These are phyloP conservation scores for Cataglyphis livida DNA, from an alignment of 2,888 invertebrate species.

Conservation along the genomic window DNA sequence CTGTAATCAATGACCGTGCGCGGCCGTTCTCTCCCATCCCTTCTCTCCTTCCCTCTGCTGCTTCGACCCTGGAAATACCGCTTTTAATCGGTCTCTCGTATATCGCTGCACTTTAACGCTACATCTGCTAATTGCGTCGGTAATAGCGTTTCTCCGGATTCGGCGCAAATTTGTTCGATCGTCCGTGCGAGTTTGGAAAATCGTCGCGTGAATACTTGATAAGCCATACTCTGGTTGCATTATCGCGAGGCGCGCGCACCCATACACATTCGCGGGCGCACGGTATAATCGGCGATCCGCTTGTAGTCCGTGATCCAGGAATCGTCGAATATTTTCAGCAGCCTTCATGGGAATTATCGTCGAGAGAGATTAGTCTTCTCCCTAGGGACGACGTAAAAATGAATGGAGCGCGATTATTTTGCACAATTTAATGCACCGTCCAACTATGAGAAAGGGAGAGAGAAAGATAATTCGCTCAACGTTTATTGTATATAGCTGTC, in stretches of 20 bases:
- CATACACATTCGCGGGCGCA: too few relatives aligned
- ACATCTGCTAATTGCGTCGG: conserved; percentile 50
- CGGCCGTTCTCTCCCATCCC: conserved; percentile 4
- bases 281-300: conserved; percentile 46
- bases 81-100: conserved; percentile 58
- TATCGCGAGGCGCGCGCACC: conserved; percentile 6
- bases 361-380: conserved; percentile 36
- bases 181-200: conserved; percentile 55
- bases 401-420: conserved; percentile 29
- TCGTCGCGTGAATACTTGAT: conserved; percentile 57
- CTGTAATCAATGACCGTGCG: conserved; percentile 40
- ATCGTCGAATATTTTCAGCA: conserved; percentile 40
- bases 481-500: conserved; percentile 19
- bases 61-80: conserved; percentile 28
- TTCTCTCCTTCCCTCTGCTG: background rate
- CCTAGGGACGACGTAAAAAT: background rate
- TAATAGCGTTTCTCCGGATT: conserved; percentile 55
- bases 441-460: background rate
- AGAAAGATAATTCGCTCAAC: background rate
- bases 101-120: conserved; percentile 56
- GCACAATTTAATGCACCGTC: conserved; percentile 16
- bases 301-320: conserved; percentile 32
- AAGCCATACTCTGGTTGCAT: conserved; percentile 46
- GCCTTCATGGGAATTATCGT: conserved; percentile 32
- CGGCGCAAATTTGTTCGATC: conserved; percentile 54